phyloP scores from a whole-genome alignment of 2,888 invertebrate species.

The Isoperla grammatica region DNA sequence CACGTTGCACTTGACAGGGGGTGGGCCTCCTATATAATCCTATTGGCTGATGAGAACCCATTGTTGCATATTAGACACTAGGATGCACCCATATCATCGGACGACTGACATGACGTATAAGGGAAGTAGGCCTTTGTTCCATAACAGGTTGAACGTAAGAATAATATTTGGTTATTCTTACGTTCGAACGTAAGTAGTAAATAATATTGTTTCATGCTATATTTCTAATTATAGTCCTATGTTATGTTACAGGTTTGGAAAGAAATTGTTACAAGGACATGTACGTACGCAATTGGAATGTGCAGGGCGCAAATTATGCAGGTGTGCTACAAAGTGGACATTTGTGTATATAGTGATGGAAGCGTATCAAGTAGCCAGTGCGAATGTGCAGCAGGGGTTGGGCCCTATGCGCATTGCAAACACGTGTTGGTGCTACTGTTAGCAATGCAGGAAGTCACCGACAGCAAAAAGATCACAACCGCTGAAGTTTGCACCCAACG shows the following conservation, averaged over 20 bases:
- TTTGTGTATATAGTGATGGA: slow-evolving; percentile 12
- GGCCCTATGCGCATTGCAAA: slow-evolving; percentile 24
- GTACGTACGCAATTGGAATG: slow-evolving; percentile 14
- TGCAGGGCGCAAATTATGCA: slow-evolving; percentile 24
- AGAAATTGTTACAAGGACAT: background rate
- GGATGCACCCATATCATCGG: too few species aligned
- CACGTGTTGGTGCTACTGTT: slow-evolving; percentile 21
- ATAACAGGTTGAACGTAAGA: too few species aligned
- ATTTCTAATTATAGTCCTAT: background rate
- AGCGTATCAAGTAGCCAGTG: slow-evolving; percentile 21
- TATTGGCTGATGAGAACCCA: too few species aligned
- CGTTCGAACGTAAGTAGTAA: background rate
- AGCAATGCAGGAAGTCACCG: background rate
- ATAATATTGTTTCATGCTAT: background rate
- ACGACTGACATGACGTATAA: too few species aligned
- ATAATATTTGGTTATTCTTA: too few species aligned
- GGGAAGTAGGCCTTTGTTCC: too few species aligned
- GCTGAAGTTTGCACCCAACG: slow-evolving; percentile 15
- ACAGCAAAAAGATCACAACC: background rate
- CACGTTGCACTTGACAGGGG: background rate
- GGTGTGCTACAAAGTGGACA: slow-evolving; percentile 22
- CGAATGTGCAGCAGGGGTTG: slow-evolving; percentile 25
- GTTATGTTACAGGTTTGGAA: background rate
- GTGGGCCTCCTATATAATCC: too few species aligned
- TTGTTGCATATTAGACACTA: too few species aligned